phyloP scores from a whole-genome alignment of 2,888 invertebrate species.

The Caenorhabditis imperialis region DNA sequence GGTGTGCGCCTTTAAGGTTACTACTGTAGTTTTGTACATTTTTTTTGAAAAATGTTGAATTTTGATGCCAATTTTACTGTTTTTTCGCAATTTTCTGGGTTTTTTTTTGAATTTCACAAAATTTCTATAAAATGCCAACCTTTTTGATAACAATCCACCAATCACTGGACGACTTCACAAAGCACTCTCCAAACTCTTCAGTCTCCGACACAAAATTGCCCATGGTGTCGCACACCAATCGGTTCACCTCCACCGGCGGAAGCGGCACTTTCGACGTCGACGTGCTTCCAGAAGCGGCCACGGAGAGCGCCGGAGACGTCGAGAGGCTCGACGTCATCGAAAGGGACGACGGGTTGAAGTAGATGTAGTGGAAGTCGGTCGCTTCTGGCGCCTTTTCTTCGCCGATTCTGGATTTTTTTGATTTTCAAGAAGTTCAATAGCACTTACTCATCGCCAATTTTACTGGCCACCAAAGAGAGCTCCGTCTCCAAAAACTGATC shows the following conservation, averaged over 20 bases:
- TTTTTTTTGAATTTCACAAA: too few relatives aligned
- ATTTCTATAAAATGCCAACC: slow-evolving; percentile 41
- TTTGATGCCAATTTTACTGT: too few relatives aligned
- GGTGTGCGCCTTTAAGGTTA: too few relatives aligned
- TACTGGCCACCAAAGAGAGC: slow-evolving; percentile 56
- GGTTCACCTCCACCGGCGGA: slow-evolving; percentile 60
- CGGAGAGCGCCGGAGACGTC: slow-evolving; percentile 28
- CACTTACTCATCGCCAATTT: slow-evolving; percentile 64
- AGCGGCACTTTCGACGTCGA: slow-evolving; percentile 37
- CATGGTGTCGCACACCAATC: slow-evolving; percentile 71
- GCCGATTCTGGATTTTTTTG: slow-evolving; percentile 22
- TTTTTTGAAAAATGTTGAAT: too few relatives aligned
- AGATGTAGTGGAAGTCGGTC: slow-evolving; percentile 75
- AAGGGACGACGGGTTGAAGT: slow-evolving; percentile 75
- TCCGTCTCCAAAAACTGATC: slow-evolving; percentile 71
- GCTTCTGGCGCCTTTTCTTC: slow-evolving; percentile 40
- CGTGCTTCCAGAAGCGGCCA: slow-evolving; percentile 26
- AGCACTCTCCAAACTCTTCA: slow-evolving; percentile 70
- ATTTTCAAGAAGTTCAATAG: neutral
- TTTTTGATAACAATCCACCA: slow-evolving; percentile 76
- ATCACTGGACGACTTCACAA: slow-evolving; percentile 71
- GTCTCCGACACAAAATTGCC: slow-evolving; percentile 63
- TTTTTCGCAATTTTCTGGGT: too few relatives aligned
- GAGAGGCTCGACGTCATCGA: slow-evolving; percentile 69
- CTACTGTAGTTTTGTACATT: too few relatives aligned